Conservation (phyloP, 2,888 invertebrate species). For the Sericinus montela region DNA sequence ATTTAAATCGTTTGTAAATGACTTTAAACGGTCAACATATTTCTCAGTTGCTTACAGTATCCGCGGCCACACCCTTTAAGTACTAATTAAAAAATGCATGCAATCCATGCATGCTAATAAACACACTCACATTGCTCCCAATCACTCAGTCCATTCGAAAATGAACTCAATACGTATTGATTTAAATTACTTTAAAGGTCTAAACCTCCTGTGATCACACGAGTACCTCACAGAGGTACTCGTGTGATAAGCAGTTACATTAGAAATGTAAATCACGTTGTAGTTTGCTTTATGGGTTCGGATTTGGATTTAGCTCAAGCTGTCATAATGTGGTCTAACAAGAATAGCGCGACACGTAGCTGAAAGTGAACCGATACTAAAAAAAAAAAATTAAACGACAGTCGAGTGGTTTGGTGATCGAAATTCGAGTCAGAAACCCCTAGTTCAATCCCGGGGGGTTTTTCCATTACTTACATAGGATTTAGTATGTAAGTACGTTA, state of each 20-base stretch:
- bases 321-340: constrained; percentile 1
- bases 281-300: constrained; percentile 11
- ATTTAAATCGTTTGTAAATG: constrained; percentile 40
- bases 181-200: neutral
- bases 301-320: constrained; percentile 6
- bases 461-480: too few relatives aligned
- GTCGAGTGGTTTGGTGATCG: too few relatives aligned
- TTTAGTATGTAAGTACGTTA: too few relatives aligned
- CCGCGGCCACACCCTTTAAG: constrained; percentile 35
- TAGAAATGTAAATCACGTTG: constrained; percentile 21
- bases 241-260: constrained; percentile 6
- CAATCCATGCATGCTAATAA: constrained; percentile 26
- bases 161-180: neutral
- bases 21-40: constrained; percentile 29
- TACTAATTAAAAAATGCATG: constrained; percentile 20
- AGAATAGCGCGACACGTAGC: neutral
- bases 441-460: too few relatives aligned
- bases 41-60: constrained; percentile 21
- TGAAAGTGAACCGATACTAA: too few relatives aligned
- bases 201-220: neutral
- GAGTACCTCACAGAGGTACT: neutral
- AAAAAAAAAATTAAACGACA: too few relatives aligned
- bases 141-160: neutral
- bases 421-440: too few relatives aligned
- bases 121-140: neutral